A percentile compares a stretch with the other conserved stretches of the same genome.
phyloP scores from a whole-genome alignment of 2,888 invertebrate genomes.

The Microdon myrmicae region DNA sequence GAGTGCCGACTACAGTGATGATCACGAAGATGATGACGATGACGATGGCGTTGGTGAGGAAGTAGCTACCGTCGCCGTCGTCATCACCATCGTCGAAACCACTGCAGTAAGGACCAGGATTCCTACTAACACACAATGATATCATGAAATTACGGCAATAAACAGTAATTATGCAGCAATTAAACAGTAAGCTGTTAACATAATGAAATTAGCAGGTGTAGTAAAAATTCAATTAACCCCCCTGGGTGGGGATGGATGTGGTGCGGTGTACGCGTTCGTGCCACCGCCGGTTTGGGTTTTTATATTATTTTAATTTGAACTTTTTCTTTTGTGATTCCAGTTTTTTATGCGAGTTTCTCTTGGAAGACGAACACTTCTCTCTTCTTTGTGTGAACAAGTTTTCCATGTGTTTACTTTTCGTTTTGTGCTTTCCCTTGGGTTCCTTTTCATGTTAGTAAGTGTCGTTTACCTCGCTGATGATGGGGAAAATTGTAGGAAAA shows the following conservation, averaged over 20 bases:
- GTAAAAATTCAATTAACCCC: constrained; percentile 51
- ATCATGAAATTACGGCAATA: constrained; percentile 52
- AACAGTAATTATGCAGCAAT: constrained; percentile 53
- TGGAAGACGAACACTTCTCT: constrained; percentile 7
- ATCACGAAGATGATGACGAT: constrained; percentile 4
- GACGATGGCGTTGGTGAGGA: constrained; percentile 3
- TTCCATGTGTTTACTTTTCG: constrained; percentile 38
- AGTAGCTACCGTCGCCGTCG: no score
- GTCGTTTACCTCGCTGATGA: constrained; percentile 51
- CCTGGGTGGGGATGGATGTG: constrained; percentile 30
- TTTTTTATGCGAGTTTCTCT: constrained; percentile 11
- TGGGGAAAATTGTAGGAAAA: constrained; percentile 36
- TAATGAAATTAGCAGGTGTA: constrained; percentile 53
- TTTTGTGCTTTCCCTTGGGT: constrained; percentile 20
- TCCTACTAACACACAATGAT: constrained; percentile 51
- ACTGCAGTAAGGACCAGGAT: constrained; percentile 16
- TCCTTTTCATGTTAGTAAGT: constrained; percentile 46
- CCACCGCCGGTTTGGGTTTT: constrained; percentile 3
- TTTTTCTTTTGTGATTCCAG: constrained; percentile 17
- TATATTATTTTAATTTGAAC: not conserved
- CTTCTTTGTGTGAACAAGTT: constrained; percentile 53
- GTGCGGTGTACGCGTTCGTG: no score
- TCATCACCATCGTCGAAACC: not conserved
- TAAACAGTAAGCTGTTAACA: constrained; percentile 53
- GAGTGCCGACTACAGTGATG: no score